Base-by-base conservation (phyloP, 2,888 invertebrate species). In the Ochlodes sylvanus region DNA sequence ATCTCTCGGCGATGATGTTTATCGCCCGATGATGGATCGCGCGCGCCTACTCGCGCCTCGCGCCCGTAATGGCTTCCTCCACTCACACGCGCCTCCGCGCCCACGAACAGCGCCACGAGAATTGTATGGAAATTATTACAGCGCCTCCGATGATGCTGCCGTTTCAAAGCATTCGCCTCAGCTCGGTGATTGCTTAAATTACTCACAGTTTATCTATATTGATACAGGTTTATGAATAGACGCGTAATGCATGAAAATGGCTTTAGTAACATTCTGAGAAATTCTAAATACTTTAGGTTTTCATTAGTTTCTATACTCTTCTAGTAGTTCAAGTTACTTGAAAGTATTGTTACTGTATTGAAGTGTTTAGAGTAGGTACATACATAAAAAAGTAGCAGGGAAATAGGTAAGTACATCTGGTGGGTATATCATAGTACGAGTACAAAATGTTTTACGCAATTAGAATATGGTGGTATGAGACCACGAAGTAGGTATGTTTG, bases 1-100 rank as follows among this genome's bases (percentile, higher is more conserved):
- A 78, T 79, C 80, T 73, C 75, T 72, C 79, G 75, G 75, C 78
- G 72, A 78, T 76, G 84, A 84, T 86, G 82, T 82, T 87, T 87
- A 87, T 88, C 88, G 77, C 74, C 70, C 71, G 77, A 85, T 88
- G 88, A 88, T 86, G 81, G 82, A 88, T 88, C 74, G 74, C 69
- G 34, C 67, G 71, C 73, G 72, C 74, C 75, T 73, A 70, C 74
- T 71, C 52, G 57, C 50, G n/a, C 44, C 60, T 56, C 61, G 61
- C 62, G 17, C 32, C 64, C 63, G 55, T 72, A 73, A 72, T 71
- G 72, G 71, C 75, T 73, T 70, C 73, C 73, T 73, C 67, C 70
- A 52, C 64, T 52, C 58, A 58, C 72, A 71, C 70, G 68, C 71
- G 70, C 62, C 71, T 67, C 60, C 68, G 64, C 72, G 69, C 60